A percentile compares a stretch with the other conserved stretches of the same genome.
These are phyloP conservation scores for Macropus fuliginosus DNA, from an alignment of 2,797 vertebrate genomes.

Conservation along the genomic window DNA sequence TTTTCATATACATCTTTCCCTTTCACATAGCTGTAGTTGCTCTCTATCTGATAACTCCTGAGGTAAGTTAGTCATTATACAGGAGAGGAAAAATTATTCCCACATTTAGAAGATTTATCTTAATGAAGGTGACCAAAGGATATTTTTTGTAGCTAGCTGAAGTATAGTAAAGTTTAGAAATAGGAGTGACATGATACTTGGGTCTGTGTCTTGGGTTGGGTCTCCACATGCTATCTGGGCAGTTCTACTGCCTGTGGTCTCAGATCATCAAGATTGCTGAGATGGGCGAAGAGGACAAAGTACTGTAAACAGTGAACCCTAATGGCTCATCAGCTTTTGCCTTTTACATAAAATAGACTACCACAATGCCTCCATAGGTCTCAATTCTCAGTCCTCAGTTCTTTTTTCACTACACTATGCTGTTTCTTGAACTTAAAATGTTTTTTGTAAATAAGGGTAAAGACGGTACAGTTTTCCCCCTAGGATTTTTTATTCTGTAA, in stretches of 20 bases:
- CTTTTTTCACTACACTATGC: neutral
- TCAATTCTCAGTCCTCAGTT: neutral
- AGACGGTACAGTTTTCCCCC: neutral
- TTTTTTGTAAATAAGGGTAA: constrained; percentile 35
- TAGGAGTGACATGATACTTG: neutral
- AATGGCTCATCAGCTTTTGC: neutral
- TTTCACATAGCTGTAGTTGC: neutral
- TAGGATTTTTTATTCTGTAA: constrained; percentile 44
- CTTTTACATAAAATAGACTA: neutral
- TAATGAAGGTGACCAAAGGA: neutral
- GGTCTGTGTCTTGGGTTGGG: neutral
- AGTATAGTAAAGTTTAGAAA: neutral
- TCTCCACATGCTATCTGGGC: neutral
- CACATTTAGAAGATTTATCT: neutral
- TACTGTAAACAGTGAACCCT: neutral
- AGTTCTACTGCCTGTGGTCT: neutral
- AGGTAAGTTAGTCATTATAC: neutral
- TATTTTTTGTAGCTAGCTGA: neutral
- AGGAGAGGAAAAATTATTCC: neutral
- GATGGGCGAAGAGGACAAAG: neutral
- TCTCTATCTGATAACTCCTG: neutral
- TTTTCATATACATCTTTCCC: neutral
- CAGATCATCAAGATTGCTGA: neutral
- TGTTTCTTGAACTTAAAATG: constrained; percentile 2
- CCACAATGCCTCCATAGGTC: neutral